Base-by-base conservation (phyloP, 2,888 invertebrate species). In the Leistus spinibarbis region DNA sequence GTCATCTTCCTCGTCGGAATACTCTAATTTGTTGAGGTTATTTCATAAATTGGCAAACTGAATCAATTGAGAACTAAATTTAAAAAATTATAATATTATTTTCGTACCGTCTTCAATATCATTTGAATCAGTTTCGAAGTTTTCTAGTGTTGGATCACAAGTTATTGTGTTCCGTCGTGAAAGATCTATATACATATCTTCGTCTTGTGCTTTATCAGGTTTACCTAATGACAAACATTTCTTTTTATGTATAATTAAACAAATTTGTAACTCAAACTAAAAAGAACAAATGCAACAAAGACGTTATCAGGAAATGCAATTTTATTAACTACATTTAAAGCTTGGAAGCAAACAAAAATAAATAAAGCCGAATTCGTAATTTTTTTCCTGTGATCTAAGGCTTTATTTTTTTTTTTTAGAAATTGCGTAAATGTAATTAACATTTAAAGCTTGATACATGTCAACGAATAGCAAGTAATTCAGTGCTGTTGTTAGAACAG, bases 81-180 rank as follows among this genome's bases (percentile, higher is more conserved):
- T 40, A 10, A 40, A 13, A 1, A 40, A 7, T 40, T 1, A 40
- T 40, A 40, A 13, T 40, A 10, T 40, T 19, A 19, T 19, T 9
- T 0, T 17, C 66, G 22, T 82, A 84, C 84, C 85, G 82, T 84
- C 83, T 76, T 84, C 82, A n/a, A 79, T 79, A 16, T 82, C 79
- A 76, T 84, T 83, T 69, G 83, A 80, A 54, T 83, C 81, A 69
- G 80, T 80, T 79, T 84, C 82, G 16, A 86, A 81, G 79, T 85
- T 83, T 79, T 85, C 82, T 17, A 83, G 80, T 65, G 80, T 80
- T 23, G 85, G 83, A 22, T 87, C 87, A 57, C 86, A 83, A 19
- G 87, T 83, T 69, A 88, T 84, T 1, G 88, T 88, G 78, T 87
- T 86, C 78, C 87, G 83, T 78, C 88, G 81, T 1, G 85, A 81